Evolutionary conservation across 1,140 invertebrate species (phyloP).

Genomic region (Neodiprion pinetum): DNA sequence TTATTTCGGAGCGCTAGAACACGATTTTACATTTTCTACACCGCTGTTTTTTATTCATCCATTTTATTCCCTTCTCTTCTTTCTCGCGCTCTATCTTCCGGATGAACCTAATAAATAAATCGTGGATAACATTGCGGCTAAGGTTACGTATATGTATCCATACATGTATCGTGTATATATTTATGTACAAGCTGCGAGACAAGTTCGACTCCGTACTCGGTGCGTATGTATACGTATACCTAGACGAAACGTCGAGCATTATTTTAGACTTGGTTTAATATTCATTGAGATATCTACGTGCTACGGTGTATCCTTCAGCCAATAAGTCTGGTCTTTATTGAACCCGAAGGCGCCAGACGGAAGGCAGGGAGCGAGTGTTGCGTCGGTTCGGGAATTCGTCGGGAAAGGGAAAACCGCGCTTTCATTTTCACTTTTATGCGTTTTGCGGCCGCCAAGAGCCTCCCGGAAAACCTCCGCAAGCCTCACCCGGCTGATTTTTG

Average conservation of each 20-base stretch:
- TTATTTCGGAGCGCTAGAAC: too few species aligned
- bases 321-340: background rate
- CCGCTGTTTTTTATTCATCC: too few species aligned
- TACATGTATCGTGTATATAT: too few species aligned
- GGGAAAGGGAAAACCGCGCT: background rate
- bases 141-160: too few species aligned
- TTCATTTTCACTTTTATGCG: background rate
- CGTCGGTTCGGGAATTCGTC: background rate
- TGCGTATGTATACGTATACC: too few species aligned
- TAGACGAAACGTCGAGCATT: background rate
- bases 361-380: background rate
- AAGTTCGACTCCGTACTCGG: too few species aligned
- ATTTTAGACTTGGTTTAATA: background rate
- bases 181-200: too few species aligned
- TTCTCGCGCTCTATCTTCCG: too few species aligned
- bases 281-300: background rate
- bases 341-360: background rate
- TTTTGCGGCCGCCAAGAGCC: background rate
- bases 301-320: background rate
- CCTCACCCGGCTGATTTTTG: conserved; percentile 37
- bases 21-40: too few species aligned
- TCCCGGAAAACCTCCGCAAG: background rate
- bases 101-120: too few species aligned
- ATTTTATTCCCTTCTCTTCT: too few species aligned
- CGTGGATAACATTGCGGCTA: too few species aligned